Evolutionary conservation across 2,113 vertebrate genomes (phyloP).

Genomic region (Cebidichthys violaceus): DNA sequence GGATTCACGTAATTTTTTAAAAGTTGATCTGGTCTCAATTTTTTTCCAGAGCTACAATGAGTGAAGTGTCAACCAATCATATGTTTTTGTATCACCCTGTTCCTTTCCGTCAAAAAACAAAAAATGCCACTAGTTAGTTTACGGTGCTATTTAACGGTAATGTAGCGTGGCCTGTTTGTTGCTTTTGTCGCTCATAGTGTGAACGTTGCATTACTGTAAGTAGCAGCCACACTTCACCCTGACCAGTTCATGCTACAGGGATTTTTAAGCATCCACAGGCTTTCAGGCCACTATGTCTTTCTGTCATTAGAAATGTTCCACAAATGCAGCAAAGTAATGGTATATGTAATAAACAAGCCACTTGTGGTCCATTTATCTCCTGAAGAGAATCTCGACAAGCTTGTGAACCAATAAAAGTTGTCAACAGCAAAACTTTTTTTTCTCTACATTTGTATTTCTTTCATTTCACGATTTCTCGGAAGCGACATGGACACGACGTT

Average conservation of each 20-base stretch:
- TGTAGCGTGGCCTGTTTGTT: neutral
- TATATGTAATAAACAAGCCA: neutral
- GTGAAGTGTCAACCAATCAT: neutral
- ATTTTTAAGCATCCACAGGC: neutral
- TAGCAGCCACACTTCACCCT: neutral
- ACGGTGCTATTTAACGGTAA: neutral
- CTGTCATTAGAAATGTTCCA: neutral
- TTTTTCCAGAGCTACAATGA: too few species aligned
- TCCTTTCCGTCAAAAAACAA: too few species aligned
- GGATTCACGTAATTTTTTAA: too few species aligned
- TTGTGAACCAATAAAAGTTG: neutral
- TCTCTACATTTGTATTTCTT: neutral
- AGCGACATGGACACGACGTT: neutral
- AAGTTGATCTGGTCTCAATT: too few species aligned
- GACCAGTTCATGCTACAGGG: neutral
- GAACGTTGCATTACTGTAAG: neutral
- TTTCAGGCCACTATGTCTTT: neutral
- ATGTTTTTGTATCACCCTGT: neutral
- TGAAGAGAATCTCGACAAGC: neutral
- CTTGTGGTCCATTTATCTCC: neutral
- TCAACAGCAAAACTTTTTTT: neutral
- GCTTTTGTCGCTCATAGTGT: neutral
- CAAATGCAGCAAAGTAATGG: neutral
- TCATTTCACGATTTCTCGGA: too few species aligned
- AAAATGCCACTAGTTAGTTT: neutral